Base-by-base conservation (phyloP, 2,113 vertebrate species). In the Paracanthobrama guichenoti region DNA sequence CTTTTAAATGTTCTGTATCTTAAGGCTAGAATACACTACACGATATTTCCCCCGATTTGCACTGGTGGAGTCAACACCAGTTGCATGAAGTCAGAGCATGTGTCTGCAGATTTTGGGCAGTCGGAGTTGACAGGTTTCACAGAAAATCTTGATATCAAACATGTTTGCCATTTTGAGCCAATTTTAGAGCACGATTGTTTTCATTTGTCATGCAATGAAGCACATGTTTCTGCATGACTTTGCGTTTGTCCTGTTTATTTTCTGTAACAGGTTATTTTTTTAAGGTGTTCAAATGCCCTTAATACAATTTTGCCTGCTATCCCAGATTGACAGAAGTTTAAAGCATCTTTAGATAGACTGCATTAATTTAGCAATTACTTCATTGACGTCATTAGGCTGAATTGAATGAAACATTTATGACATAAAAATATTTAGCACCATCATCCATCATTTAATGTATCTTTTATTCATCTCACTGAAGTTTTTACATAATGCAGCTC, bases 361-460 rank as follows among this genome's bases (percentile, higher is more conserved):
- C 69, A 75, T 14, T 46, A 7, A 53, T 75, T 53, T 75, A 31
- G 73, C 53, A 53, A 53, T 31, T 53, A 75, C 26, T 48, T 66
- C 2, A 48, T 0, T 66, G 60, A 48, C 42, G 5, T 66, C 60
- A 66, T 20, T 18, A 73, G 13, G 16, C 39, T 79, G 18, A n/a
- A 79, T 44, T 79, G 14, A 62, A 79, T 50, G 0, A 67, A 50
- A 67, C 60, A 66, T 66, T 78, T 78, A 80, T 46, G 26, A 74
- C 26, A 79, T 3, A 66, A 66, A 80, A 50, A 66, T 66, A 28
- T 50, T 77, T 50, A 50, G 60, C 24, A 16, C 39, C 8, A 8
- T 9, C 42, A 28, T 62, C 55, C 6, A 46, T 79, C 24, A 53
- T 18, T 31, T 75, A 75, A 1, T 53, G 14, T 44, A 79, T 80